A percentile compares a stretch with the other conserved stretches of the same genome.
phyloP scores from a whole-genome alignment of 1,140 invertebrate species.

The Trichomalopsis sarcophagae region DNA sequence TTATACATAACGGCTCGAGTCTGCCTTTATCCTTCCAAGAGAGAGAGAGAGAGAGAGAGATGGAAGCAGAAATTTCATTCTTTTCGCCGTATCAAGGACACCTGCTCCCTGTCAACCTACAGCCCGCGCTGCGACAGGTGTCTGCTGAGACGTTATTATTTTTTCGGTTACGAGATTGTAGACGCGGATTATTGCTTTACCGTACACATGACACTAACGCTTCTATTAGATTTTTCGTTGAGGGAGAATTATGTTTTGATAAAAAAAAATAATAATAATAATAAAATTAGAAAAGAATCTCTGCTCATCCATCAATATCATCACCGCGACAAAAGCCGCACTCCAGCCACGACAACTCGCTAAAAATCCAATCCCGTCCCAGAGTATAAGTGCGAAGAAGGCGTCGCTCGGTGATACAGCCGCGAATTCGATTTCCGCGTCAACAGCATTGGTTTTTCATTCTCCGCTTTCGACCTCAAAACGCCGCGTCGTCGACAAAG shows the following conservation, averaged over 20 bases:
- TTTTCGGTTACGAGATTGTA: neutral
- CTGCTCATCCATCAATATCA: too few relatives aligned
- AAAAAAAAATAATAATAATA: too few relatives aligned
- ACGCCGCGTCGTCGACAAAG: neutral
- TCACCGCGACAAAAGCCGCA: too few relatives aligned
- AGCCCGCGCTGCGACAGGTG: neutral
- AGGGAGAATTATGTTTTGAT: too few relatives aligned
- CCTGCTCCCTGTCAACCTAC: neutral
- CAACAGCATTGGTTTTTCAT: neutral
- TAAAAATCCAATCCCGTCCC: neutral
- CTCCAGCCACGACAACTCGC: too few relatives aligned
- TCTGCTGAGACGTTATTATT: neutral
- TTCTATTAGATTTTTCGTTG: too few relatives aligned
- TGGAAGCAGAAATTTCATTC: neutral
- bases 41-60: neutral
- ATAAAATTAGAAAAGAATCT: too few relatives aligned
- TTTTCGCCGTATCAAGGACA: neutral
- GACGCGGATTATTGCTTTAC: too few relatives aligned
- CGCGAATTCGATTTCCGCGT: neutral
- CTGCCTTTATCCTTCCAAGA: neutral
- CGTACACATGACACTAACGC: too few relatives aligned
- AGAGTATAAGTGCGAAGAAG: neutral
- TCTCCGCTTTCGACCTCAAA: neutral
- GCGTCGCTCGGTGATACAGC: too few relatives aligned
- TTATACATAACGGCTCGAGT: neutral